Conservation (phyloP, 2,113 vertebrate species). For the Phalacrocorax brasilianus region DNA sequence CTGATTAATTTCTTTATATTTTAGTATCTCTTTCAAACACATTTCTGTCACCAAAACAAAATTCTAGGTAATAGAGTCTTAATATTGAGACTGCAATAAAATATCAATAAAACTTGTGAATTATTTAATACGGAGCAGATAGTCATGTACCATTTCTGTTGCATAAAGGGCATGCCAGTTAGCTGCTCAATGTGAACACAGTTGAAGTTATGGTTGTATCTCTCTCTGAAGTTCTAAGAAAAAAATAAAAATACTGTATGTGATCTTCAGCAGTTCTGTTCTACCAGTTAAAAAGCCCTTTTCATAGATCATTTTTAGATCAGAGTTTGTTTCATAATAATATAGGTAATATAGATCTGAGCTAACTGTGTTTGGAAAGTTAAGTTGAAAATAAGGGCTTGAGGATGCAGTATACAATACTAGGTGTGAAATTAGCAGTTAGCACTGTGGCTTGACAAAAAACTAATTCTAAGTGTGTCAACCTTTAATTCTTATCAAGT, state of each 20-base stretch:
- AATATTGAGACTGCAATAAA: background rate
- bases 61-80: background rate
- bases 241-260: background rate
- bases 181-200: background rate
- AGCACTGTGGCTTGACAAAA: background rate
- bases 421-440: background rate
- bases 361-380: background rate
- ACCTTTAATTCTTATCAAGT: background rate
- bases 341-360: background rate
- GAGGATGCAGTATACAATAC: background rate
- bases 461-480: background rate
- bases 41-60: background rate
- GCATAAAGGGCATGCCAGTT: background rate
- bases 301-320: background rate
- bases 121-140: conserved; percentile 16
- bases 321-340: background rate
- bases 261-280: background rate
- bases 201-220: background rate
- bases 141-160: background rate
- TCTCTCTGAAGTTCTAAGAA: conserved; percentile 15
- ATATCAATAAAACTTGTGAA: conserved; percentile 18
- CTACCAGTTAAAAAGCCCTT: background rate
- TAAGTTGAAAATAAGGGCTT: background rate
- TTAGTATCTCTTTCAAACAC: background rate
- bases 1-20: background rate